Evolutionary conservation across 2,113 vertebrate species (phyloP).

Genomic region (Sprattus sprattus): DNA sequence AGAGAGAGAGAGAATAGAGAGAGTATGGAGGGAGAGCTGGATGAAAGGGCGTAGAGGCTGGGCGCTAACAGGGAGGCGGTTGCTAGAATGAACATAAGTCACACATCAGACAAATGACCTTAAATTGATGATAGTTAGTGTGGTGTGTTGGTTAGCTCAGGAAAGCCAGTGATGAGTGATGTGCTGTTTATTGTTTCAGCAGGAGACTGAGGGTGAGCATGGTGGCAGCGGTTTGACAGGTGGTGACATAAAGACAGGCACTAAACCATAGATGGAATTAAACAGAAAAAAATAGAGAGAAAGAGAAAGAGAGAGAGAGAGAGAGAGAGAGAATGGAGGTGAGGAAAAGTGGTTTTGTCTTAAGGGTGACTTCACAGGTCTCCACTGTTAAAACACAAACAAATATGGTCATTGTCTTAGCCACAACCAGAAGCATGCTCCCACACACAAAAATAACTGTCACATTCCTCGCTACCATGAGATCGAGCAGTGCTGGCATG

Average conservation of each 20-base stretch:
- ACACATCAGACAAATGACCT: constrained; percentile 1
- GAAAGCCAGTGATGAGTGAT: neutral
- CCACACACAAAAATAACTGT: neutral
- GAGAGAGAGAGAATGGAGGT: neutral
- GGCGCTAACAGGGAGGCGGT: neutral
- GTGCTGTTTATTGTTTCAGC: constrained; percentile 9
- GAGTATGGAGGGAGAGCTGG: neutral
- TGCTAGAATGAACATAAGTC: neutral
- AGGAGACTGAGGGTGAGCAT: neutral
- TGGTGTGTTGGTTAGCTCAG: neutral
- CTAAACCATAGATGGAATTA: neutral
- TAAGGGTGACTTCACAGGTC: constrained; percentile 1
- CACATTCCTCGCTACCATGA: neutral
- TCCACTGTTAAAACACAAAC: neutral
- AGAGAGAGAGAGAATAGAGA: neutral
- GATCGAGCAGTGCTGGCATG: neutral
- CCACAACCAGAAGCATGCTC: neutral
- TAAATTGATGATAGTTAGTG: constrained; percentile 11
- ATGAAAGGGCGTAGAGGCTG: neutral
- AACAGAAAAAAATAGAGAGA: neutral
- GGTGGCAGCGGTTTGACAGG: constrained; percentile 7
- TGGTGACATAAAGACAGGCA: neutral
- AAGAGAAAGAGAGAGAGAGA: neutral
- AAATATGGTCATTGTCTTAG: neutral
- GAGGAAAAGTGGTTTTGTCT: constrained; percentile 12